Evolutionary conservation across 2,113 vertebrate genomes (phyloP).

Genomic region (Phodopus roborovskii): DNA sequence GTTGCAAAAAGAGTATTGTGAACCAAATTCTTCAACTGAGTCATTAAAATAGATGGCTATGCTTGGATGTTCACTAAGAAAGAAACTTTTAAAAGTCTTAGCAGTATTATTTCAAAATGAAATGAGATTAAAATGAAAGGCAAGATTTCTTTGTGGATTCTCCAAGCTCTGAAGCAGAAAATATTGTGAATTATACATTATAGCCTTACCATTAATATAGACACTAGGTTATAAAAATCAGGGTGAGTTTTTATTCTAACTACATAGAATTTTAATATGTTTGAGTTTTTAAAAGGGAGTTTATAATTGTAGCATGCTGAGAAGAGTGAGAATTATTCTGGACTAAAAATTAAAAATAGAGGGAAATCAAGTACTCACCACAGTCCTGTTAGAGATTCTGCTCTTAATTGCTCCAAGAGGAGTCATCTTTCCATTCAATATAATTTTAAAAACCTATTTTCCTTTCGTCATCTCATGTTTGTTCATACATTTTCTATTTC

Average conservation of each 20-base stretch:
- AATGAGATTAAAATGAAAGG: constrained; percentile 26
- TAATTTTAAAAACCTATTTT: not conserved
- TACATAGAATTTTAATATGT: not conserved
- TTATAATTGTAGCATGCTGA: not conserved
- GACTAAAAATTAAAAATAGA: not conserved
- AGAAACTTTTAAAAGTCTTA: constrained; percentile 11
- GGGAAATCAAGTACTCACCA: not conserved
- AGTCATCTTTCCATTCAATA: not conserved
- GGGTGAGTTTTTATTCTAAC: not conserved
- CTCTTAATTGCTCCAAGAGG: not conserved
- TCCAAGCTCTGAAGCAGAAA: constrained; percentile 27
- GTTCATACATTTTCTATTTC: not conserved
- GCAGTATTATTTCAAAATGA: constrained; percentile 17
- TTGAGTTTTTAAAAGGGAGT: constrained; percentile 22
- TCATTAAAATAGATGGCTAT: not conserved
- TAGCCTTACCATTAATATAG: not conserved
- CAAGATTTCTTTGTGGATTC: constrained; percentile 25
- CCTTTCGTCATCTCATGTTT: not conserved
- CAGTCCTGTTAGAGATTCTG: not conserved
- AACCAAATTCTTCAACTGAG: not conserved
- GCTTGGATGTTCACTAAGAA: not conserved
- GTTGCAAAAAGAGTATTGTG: not conserved
- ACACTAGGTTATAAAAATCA: not conserved
- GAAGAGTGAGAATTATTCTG: not conserved
- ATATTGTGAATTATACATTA: constrained; percentile 27